Conservation (phyloP, 2,888 invertebrate genomes). For the Limnephilus rhombicus region DNA sequence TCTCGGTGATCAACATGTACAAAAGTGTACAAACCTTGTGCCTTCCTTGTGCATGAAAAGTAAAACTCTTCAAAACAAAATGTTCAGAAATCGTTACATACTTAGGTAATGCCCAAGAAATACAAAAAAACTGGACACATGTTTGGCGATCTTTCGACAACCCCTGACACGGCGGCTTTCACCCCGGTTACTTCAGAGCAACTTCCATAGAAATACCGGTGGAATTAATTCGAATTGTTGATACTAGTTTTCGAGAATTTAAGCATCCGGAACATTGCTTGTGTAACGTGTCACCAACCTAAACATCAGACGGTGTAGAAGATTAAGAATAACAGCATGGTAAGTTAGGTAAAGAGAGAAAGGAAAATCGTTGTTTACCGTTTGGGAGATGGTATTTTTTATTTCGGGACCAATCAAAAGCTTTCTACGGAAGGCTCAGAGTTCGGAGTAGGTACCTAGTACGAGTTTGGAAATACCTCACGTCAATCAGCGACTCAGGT, state of each 20-base stretch:
- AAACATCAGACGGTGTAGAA: neutral
- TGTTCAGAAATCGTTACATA: too few relatives aligned
- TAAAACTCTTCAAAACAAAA: too few relatives aligned
- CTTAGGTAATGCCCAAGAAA: too few relatives aligned
- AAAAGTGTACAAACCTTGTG: neutral
- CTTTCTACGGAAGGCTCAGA: neutral
- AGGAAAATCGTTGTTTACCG: neutral
- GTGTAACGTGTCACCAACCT: neutral
- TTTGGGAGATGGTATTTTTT: neutral
- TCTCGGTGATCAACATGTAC: neutral
- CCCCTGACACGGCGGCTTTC: neutral
- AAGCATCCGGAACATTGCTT: neutral
- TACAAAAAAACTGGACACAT: neutral
- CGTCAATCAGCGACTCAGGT: conserved; percentile 24
- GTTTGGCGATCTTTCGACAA: neutral
- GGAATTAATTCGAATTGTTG: neutral
- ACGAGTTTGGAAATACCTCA: conserved; percentile 14
- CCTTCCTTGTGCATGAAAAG: neutral
- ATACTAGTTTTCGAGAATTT: neutral
- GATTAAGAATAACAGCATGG: neutral
- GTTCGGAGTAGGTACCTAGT: neutral
- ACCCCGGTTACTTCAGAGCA: neutral
- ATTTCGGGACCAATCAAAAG: neutral
- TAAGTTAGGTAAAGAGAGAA: neutral
- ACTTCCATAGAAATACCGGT: neutral